Evolutionary conservation across 2,797 vertebrate species (phyloP).

Genomic region (Sebastes cheni): DNA sequence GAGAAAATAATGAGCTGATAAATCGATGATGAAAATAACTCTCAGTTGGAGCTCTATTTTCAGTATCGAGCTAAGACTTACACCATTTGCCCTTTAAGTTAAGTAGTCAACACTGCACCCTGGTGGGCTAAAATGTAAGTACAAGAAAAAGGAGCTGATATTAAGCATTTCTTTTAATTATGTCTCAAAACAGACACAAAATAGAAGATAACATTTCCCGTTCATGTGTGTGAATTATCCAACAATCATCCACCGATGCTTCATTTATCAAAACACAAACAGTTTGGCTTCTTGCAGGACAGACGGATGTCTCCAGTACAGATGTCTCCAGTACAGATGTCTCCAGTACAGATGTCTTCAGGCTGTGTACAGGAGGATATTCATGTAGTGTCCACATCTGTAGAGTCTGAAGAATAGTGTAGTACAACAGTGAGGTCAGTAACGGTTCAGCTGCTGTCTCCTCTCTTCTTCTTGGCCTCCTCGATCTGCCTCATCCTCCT

Average conservation of each 20-base stretch:
- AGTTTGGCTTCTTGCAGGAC: not conserved
- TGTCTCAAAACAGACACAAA: conserved; percentile 37
- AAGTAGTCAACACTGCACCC: not conserved
- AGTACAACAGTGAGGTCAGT: not conserved
- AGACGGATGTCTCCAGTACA: not conserved
- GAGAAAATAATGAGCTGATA: not conserved
- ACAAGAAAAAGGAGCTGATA: not conserved
- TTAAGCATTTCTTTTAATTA: not conserved
- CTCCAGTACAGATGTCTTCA: not conserved
- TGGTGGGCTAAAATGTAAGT: conserved; percentile 3
- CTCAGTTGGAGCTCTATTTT: not conserved
- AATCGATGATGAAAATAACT: not conserved
- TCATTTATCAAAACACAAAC: not conserved
- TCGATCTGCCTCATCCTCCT: conserved; percentile 76
- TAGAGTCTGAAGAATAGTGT: not conserved
- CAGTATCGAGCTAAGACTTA: no score
- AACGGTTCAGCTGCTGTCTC: conserved; percentile 32
- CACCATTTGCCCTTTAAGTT: no score
- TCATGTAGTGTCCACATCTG: not conserved
- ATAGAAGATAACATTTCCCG: not conserved
- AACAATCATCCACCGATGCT: not conserved
- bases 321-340: not conserved
- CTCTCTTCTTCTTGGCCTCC: conserved; percentile 70
- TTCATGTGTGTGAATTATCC: not conserved
- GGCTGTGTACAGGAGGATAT: not conserved